A percentile compares a stretch with the other conserved stretches of the same genome.
Conservation (phyloP, 1,140 invertebrate species). For the Harpegnathos saltator region DNA sequence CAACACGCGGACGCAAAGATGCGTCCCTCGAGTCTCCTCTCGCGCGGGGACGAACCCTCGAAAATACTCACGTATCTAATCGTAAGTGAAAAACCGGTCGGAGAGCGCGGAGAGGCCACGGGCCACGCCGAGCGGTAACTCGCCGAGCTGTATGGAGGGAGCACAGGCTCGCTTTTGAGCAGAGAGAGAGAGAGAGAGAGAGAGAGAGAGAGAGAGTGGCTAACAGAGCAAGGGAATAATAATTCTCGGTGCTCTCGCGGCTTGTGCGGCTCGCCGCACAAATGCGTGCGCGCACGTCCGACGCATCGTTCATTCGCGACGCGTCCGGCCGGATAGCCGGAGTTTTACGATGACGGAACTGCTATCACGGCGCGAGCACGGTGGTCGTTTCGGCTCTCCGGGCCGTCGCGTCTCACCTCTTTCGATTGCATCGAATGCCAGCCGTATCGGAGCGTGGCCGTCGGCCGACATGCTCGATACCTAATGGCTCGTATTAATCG, state of each 20-base stretch:
- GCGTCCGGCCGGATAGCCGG: slow-evolving; percentile 32
- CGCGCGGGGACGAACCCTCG: neutral
- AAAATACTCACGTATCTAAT: slow-evolving; percentile 51
- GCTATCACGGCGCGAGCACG: slow-evolving; percentile 60
- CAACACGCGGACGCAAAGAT: too few species aligned
- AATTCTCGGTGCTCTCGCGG: slow-evolving; percentile 24
- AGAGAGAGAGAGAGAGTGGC: too few species aligned
- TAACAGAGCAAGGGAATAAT: slow-evolving; percentile 40
- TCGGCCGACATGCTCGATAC: slow-evolving; percentile 56
- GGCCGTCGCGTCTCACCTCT: slow-evolving; percentile 33
- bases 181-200: too few species aligned
- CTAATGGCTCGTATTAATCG: slow-evolving; percentile 76
- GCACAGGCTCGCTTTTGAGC: slow-evolving; percentile 13
- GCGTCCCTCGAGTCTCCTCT: neutral
- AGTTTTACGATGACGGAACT: slow-evolving; percentile 55
- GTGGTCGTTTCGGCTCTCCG: slow-evolving; percentile 62
- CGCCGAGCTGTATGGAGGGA: slow-evolving; percentile 32
- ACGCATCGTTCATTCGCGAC: slow-evolving; percentile 37
- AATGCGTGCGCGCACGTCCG: slow-evolving; percentile 3
- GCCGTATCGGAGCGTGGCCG: slow-evolving; percentile 54
- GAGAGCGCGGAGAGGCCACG: slow-evolving; percentile 6
- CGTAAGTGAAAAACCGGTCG: slow-evolving; percentile 45
- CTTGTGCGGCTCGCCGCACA: slow-evolving; percentile 3
- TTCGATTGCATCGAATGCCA: slow-evolving; percentile 64
- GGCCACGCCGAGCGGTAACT: slow-evolving; percentile 25